A percentile compares a stretch with the other conserved stretches of the same genome.
These are phyloP conservation scores for Eonycteris spelaea DNA, from an alignment of 2,113 vertebrate genomes.

Conservation along the genomic window DNA sequence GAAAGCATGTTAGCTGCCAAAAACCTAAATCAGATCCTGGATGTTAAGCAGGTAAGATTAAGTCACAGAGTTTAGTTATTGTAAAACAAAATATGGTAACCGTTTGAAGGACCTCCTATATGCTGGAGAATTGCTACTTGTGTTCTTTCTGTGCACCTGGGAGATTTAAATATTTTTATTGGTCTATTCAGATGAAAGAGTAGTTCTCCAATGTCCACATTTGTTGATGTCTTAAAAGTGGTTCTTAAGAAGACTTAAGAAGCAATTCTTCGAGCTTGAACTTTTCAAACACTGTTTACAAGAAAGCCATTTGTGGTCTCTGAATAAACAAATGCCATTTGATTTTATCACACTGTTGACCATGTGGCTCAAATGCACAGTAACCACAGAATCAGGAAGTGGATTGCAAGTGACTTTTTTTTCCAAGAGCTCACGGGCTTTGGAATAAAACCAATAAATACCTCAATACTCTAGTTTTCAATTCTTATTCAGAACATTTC, in stretches of 20 bases:
- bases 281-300: slow-evolving; percentile 38
- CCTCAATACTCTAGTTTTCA: background rate
- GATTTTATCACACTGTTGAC: slow-evolving; percentile 29
- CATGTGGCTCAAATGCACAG: background rate
- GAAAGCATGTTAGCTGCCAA: slow-evolving; percentile 73
- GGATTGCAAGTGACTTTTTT: slow-evolving; percentile 3
- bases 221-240: slow-evolving; percentile 26
- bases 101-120: slow-evolving; percentile 52
- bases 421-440: background rate
- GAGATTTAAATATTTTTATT: slow-evolving; percentile 59
- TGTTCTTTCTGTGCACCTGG: slow-evolving; percentile 48
- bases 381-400: slow-evolving; percentile 37
- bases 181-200: slow-evolving; percentile 29
- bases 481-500: background rate
- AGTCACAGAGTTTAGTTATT: slow-evolving; percentile 73
- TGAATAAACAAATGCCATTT: slow-evolving; percentile 44
- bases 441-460: slow-evolving; percentile 22
- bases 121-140: slow-evolving; percentile 63
- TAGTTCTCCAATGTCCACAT: slow-evolving; percentile 22
- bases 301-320: slow-evolving; percentile 49
- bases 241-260: slow-evolving; percentile 64
- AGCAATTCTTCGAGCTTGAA: slow-evolving; percentile 52
- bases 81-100: slow-evolving; percentile 67
- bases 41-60: slow-evolving; percentile 81
- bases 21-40: slow-evolving; percentile 76